phyloP scores from a whole-genome alignment of 2,113 vertebrate species.

The Talpa occidentalis region DNA sequence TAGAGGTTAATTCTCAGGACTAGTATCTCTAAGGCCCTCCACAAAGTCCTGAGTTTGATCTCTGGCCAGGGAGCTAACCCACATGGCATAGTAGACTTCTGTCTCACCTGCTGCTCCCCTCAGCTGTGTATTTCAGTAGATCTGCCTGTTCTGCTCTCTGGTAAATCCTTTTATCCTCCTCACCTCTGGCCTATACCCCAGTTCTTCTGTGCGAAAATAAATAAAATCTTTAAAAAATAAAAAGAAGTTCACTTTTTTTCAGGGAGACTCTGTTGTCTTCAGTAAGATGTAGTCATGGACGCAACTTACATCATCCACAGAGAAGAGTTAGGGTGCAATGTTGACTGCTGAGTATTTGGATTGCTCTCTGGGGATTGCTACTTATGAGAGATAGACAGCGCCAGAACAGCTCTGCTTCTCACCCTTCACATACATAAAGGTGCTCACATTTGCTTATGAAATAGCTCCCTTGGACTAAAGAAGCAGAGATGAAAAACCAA shows the following conservation, averaged over 20 bases:
- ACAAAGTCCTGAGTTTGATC: no score
- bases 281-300: neutral
- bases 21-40: no score
- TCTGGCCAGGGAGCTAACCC: neutral
- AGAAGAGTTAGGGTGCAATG: neutral
- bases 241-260: neutral
- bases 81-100: no score
- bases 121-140: no score
- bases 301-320: neutral
- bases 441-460: conserved; percentile 81
- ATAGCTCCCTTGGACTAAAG: conserved; percentile 71
- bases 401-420: conserved; percentile 54
- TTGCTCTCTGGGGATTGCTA: neutral
- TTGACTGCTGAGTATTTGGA: neutral
- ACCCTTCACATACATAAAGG: conserved; percentile 65
- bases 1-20: no score
- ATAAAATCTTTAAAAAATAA: no score
- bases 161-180: no score
- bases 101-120: no score
- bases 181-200: no score
- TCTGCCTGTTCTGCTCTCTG: no score
- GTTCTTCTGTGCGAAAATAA: no score
- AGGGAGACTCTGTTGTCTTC: neutral
- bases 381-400: neutral
- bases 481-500: conserved; percentile 80